Evolutionary conservation across 2,888 invertebrate species (phyloP), one percentile per base, ranked within the genome.

Genomic region (Platycheirus albimanus): DNA sequence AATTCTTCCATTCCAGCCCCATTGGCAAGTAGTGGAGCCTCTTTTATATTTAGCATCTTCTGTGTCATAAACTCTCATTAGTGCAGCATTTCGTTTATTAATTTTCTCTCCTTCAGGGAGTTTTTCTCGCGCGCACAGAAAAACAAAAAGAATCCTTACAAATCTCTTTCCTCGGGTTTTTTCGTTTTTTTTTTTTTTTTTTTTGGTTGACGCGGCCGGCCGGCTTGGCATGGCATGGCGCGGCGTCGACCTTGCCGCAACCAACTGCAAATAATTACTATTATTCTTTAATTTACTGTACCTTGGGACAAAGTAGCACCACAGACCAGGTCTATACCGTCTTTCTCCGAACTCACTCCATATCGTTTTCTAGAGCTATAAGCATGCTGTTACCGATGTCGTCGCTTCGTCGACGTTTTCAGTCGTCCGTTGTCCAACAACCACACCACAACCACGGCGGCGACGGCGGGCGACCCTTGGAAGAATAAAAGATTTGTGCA

Each of bases 231-330:
- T n/a, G n/a, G 33, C 66, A 56, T 69, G 76, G 24, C 76, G 54
- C 67, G 45, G 30, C 61, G 72, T 49, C 83, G 83, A 83, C 83
- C 83, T 83, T 83, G 83, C 77, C 83, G 83, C 83, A 83, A 69
- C 78, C 72, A 78, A 83, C 83, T 83, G 83, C 78, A 78, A 83
- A 78, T 83, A 83, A 83, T 83, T 78, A 83, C 83, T 83, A 83
- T 83, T 83, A 74, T 83, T 78, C 78, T 61, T 58, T 83, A 83
- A 83, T 83, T 83, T 83, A 83, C 83, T 74, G 67, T 83, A 74
- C 78, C 83, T 64, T 69, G 83, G 72, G 83, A 83, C 78, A 83
- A 78, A 78, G 83, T 83, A 72, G 77, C 78, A 72, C 72, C 77
- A 63, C 66, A 51, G 52, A 61, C 33, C 70, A 61, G 70, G 64